These are phyloP conservation scores for Noctua fimbriata DNA, from an alignment of 2,888 invertebrate species.

Conservation along the genomic window DNA sequence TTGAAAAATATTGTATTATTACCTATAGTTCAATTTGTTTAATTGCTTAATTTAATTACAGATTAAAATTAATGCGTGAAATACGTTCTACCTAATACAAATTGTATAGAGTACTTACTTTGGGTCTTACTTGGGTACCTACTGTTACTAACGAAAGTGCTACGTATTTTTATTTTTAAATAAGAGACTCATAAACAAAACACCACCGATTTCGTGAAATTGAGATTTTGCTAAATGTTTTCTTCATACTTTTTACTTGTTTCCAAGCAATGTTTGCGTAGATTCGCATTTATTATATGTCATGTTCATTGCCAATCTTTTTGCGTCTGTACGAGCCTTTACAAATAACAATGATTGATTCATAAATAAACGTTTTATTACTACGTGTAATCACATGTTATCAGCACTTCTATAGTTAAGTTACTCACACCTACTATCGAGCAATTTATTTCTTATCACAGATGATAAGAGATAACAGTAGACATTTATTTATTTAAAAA, in stretches of 20 bases:
- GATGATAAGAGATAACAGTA: slow-evolving; percentile 34
- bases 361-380: slow-evolving; percentile 31
- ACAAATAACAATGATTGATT: slow-evolving; percentile 46
- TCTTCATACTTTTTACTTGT: not conserved
- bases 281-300: not conserved
- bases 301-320: not conserved
- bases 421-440: slow-evolving; percentile 18
- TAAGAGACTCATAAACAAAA: not conserved
- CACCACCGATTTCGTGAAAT: not conserved
- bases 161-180: not conserved
- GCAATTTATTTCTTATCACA: slow-evolving; percentile 39
- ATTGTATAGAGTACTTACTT: not conserved
- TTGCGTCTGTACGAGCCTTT: slow-evolving; percentile 6
- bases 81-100: not conserved
- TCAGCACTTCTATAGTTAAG: slow-evolving; percentile 33
- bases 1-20: not conserved
- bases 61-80: not conserved
- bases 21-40: not conserved
- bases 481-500: slow-evolving; percentile 16
- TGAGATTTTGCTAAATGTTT: not conserved
- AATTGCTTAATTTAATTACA: not conserved
- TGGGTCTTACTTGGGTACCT: not conserved
- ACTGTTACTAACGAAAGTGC: slow-evolving; percentile 9
- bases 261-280: not conserved
- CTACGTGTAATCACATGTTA: slow-evolving; percentile 37